Conservation (phyloP, 2,888 invertebrate species). For the Griposia aprilina region DNA sequence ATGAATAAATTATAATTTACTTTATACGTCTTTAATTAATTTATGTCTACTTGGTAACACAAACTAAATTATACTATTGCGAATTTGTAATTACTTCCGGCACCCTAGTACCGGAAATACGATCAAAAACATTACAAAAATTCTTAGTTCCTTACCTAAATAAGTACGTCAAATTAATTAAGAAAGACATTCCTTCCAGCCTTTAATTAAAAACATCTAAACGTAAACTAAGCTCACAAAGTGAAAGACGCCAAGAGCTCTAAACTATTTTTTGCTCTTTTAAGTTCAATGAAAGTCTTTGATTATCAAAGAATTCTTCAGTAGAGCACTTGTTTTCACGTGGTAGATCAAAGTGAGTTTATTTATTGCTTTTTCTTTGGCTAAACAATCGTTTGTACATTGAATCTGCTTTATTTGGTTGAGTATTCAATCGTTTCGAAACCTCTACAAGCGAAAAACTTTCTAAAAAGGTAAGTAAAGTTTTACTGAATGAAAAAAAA, state of each 20-base stretch:
- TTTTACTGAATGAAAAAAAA: not conserved
- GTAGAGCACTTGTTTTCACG: constrained; percentile 26
- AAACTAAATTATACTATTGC: not conserved
- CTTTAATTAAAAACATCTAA: constrained; percentile 58
- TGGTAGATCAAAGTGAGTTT: constrained; percentile 54
- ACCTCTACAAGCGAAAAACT: not conserved
- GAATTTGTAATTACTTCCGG: not conserved
- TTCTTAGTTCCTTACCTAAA: constrained; percentile 8
- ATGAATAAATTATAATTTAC: not conserved
- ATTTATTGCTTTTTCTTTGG: constrained; percentile 33
- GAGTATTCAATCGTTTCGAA: not conserved
- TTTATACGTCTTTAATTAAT: not conserved
- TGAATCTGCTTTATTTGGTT: constrained; percentile 33
- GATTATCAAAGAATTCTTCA: constrained; percentile 49
- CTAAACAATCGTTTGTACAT: constrained; percentile 44
- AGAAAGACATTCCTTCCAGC: constrained; percentile 25
- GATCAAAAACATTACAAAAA: not conserved
- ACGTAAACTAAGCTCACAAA: constrained; percentile 29
- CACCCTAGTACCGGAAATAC: not conserved
- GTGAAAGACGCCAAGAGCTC: constrained; percentile 32
- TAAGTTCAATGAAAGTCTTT: constrained; percentile 50
- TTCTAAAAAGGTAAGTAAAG: not conserved
- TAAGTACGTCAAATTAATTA: constrained; percentile 40
- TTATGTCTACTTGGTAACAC: not conserved
- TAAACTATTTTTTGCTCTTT: constrained; percentile 43